Evolutionary conservation across 2,888 invertebrate genomes (phyloP), one percentile per base, ranked within the genome.

Genomic region (Tridacna gigas): DNA sequence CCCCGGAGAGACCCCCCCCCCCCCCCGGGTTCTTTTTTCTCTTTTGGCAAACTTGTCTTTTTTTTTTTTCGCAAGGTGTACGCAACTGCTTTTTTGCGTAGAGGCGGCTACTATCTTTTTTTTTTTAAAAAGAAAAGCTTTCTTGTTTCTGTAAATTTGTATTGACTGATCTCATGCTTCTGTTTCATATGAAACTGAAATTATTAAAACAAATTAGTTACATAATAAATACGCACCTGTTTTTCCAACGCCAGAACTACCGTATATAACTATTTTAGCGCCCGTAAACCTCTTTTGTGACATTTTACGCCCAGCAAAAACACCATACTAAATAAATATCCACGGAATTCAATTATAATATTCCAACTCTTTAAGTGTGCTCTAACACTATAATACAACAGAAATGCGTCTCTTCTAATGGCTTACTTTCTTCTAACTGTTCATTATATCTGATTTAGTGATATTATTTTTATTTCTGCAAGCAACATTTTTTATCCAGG

Each of bases 201-300:
- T 37, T 37, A 37, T 37, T 37, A 4, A 37, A 37, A 37, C 37
- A 37, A 37, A n/a, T n/a, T n/a, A n/a, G n/a, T n/a, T n/a, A n/a
- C n/a, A n/a, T n/a, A n/a, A n/a, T n/a, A n/a, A 51, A 56, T 56
- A 20, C 15, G 20, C 96, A 98, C 98, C 98, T 95, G 97, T 98
- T 96, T 98, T 98, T 86, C 98, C 98, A 89, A 98, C 98, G 88
- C 97, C 97, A 22, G 98, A 97, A 80, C 97, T 97, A 80, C 98
- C 98, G 89, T 98, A 96, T 90, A 98, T 97, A 65, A 97, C 98
- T 91, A 98, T 97, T 96, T 98, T 98, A 89, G 98, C 97, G 96
- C 98, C 98, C 84, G 97, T 97, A 88, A 98, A 96, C 91, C 86
- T 65, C 56, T 84, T 84, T 67, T 84, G 84, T 66, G 84, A 84